Evolutionary conservation across 2,113 vertebrate genomes (phyloP).

Genomic region (Oryzias curvinotus): DNA sequence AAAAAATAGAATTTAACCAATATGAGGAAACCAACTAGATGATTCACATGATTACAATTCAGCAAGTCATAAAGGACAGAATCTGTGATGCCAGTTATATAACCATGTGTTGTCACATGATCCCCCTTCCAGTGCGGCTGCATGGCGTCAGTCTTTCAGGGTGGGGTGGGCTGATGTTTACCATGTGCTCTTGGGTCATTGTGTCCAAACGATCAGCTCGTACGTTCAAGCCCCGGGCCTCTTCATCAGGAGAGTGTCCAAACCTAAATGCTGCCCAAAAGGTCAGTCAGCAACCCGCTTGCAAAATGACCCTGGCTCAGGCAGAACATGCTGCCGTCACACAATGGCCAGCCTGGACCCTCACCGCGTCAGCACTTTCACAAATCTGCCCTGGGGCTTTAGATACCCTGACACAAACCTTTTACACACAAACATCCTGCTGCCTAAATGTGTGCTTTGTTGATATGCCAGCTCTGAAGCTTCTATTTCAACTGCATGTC

Average conservation of each 20-base stretch:
- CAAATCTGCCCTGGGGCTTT: constrained; percentile 24
- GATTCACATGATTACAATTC: background rate
- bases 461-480: background rate
- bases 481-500: background rate
- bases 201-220: constrained; percentile 10
- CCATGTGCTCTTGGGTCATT: constrained; percentile 33
- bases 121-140: constrained; percentile 1
- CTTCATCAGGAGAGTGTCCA: constrained; percentile 46
- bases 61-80: background rate
- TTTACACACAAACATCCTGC: background rate
- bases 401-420: constrained; percentile 1
- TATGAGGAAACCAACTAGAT: background rate
- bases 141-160: background rate
- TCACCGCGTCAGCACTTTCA: constrained; percentile 53
- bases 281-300: constrained; percentile 21
- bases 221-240: constrained; percentile 1
- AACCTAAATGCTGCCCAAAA: constrained; percentile 37
- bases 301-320: constrained; percentile 19
- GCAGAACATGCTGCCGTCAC: constrained; percentile 23
- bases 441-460: constrained; percentile 2
- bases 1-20: background rate
- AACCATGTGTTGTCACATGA: background rate
- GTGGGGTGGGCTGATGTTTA: constrained; percentile 18
- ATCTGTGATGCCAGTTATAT: background rate
- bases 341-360: constrained; percentile 12